Base-by-base conservation (phyloP, 1,140 invertebrate genomes). In the Drosophila orosa region DNA sequence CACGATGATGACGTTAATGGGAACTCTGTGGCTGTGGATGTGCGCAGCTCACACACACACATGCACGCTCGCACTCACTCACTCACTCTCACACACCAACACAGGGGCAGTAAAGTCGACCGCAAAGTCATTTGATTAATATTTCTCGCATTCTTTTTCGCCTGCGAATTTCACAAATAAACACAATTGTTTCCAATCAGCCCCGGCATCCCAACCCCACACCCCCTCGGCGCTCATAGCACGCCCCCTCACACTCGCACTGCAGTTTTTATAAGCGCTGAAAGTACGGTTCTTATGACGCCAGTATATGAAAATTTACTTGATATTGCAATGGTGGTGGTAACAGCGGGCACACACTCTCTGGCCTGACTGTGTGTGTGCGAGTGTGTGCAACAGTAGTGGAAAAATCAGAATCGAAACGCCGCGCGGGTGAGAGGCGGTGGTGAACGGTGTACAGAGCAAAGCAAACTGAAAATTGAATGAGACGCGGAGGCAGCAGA, bases 1-100 rank as follows among this genome's bases (percentile, higher is more conserved):
- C 89, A 91, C 83, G 83, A 87, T 90, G 89, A 90, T 90, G 89
- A 90, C 89, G 89, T 90, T 91, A 90, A 90, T 90, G 80, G 84
- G 80, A 85, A 80, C 84, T 89, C 52, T 62, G 65, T 67, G 55
- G 74, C 61, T 81, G 80, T 80, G 29, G 35, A 77, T 86, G 73
- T 85, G 65, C 74, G 65, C 77, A 69, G 66, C 82, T 72, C 80
- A 74, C 78, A 62, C 58, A 84, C 62, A 86, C 24, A 67, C 45
- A 47, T 37, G 56, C 78, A 17, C 78, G 72, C 73, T 77, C 65
- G 59, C 57, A 55, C 45, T 56, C 45, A 79, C 47, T 56, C 45
- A 79, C 47, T 44, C 76, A 72, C 65, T 61, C 61, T 19, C 45
- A 58, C 73, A 60, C 57, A 77, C 62, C 58, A 60, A 74, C 47